A percentile compares a stretch with the other conserved stretches of the same genome.
phyloP scores from a whole-genome alignment of 2,797 vertebrate genomes.

The Artibeus lituratus region DNA sequence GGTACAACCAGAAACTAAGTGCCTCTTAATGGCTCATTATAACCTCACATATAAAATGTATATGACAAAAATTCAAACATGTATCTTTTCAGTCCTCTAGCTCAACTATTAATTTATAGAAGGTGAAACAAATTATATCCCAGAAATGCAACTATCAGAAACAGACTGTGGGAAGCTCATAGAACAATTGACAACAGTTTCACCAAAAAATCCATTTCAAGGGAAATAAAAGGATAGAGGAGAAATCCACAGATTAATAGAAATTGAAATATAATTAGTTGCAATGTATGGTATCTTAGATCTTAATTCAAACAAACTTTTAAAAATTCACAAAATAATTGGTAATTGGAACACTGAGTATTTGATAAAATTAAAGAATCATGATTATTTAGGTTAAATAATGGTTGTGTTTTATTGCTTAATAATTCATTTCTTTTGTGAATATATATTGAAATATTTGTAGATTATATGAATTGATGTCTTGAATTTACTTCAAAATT shows the following conservation, averaged over 20 bases:
- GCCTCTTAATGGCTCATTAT: background rate
- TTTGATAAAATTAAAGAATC: conserved; percentile 13
- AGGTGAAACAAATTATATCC: background rate
- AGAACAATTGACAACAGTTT: conserved; percentile 2
- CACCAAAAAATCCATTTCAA: background rate
- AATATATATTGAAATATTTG: conserved; percentile 12
- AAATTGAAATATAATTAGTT: conserved; percentile 9
- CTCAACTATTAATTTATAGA: background rate
- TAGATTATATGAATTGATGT: background rate
- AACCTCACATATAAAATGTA: background rate
- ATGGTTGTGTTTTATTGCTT: conserved; percentile 1
- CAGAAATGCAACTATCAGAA: background rate
- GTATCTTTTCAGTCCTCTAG: background rate
- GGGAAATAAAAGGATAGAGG: background rate
- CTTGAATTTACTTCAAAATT: conserved; percentile 26
- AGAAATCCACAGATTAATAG: background rate
- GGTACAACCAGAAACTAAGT: background rate
- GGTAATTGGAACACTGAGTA: background rate
- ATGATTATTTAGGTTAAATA: background rate
- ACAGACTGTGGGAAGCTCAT: background rate
- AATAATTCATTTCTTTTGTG: background rate
- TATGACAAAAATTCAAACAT: conserved; percentile 1
- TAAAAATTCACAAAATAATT: conserved; percentile 1
- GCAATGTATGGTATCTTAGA: background rate
- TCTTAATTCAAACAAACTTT: background rate